Evolutionary conservation across 2,888 invertebrate genomes (phyloP).

Genomic region (Sinotaia quadrata): DNA sequence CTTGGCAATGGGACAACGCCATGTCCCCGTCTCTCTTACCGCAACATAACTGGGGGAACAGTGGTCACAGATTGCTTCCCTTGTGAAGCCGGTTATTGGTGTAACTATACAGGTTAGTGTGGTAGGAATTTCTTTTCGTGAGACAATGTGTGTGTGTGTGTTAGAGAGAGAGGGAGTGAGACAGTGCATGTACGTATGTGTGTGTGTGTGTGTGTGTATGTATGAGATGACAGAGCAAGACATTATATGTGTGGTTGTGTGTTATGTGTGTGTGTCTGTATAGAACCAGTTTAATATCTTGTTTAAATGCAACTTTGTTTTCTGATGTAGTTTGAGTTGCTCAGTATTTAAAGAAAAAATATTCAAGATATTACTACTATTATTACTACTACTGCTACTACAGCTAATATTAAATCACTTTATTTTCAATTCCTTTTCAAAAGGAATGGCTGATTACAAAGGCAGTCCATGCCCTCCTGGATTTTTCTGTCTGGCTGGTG

Average conservation of each 20-base stretch:
- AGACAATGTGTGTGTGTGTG: not conserved
- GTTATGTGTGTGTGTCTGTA: not conserved
- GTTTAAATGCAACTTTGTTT: too few relatives aligned
- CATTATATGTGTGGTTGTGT: not conserved
- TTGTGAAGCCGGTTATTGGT: slow-evolving; percentile 66
- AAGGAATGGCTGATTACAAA: slow-evolving; percentile 63
- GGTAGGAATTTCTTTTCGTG: not conserved
- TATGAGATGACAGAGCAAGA: not conserved
- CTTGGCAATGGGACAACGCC: slow-evolving; percentile 58
- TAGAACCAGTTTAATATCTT: too few relatives aligned
- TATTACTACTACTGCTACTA: too few relatives aligned
- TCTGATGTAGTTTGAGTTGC: too few relatives aligned
- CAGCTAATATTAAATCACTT: too few relatives aligned
- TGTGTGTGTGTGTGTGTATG: slow-evolving; percentile 13
- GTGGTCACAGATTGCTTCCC: slow-evolving; percentile 60
- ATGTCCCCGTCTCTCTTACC: slow-evolving; percentile 64
- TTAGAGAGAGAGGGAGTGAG: not conserved
- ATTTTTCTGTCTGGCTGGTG: slow-evolving; percentile 62
- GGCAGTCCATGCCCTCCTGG: slow-evolving; percentile 65
- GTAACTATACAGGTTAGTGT: slow-evolving; percentile 61
- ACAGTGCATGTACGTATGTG: not conserved
- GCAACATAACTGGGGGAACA: slow-evolving; percentile 57
- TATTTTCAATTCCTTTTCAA: slow-evolving; percentile 24
- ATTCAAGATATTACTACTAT: too few relatives aligned
- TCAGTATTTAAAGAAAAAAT: too few relatives aligned